Conservation (phyloP, 2,797 vertebrate species). For the Sebastes oblongus region DNA sequence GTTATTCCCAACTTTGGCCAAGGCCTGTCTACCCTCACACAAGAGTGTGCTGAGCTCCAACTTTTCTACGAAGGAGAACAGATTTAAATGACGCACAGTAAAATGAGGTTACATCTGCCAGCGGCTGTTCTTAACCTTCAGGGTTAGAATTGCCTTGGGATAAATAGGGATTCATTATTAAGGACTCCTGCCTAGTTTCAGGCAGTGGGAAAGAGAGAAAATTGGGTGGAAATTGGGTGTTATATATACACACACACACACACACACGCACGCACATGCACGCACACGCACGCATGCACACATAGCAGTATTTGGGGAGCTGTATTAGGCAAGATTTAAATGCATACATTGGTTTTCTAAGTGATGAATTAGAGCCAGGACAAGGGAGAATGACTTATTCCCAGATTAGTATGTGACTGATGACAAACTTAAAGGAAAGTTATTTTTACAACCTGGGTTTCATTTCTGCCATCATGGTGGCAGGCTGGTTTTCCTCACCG, state of each 20-base stretch:
- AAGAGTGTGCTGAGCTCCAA: not conserved
- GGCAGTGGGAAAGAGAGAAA: not conserved
- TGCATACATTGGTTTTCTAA: not conserved
- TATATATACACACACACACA: too few species aligned
- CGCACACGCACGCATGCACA: not conserved
- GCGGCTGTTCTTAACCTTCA: slow-evolving; percentile 19
- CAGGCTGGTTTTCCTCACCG: too few species aligned
- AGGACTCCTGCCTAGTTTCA: not conserved
- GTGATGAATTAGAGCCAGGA: not conserved
- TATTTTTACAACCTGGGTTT: not conserved
- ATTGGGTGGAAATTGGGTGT: not conserved
- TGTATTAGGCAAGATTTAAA: not conserved
- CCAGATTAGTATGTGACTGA: too few species aligned
- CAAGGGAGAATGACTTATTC: not conserved
- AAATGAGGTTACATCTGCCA: slow-evolving; percentile 23
- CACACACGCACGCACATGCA: too few species aligned
- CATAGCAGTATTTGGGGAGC: not conserved
- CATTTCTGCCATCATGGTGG: not conserved
- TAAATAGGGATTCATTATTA: slow-evolving; percentile 3
- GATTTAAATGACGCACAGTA: slow-evolving; percentile 2
- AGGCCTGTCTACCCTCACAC: not conserved
- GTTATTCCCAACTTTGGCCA: not conserved
- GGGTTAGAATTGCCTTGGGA: slow-evolving; percentile 5
- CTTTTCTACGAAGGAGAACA: not conserved
- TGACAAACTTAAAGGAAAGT: not conserved